Base-by-base conservation (phyloP, 1,140 invertebrate species). In the Drosophila lacteicornis region DNA sequence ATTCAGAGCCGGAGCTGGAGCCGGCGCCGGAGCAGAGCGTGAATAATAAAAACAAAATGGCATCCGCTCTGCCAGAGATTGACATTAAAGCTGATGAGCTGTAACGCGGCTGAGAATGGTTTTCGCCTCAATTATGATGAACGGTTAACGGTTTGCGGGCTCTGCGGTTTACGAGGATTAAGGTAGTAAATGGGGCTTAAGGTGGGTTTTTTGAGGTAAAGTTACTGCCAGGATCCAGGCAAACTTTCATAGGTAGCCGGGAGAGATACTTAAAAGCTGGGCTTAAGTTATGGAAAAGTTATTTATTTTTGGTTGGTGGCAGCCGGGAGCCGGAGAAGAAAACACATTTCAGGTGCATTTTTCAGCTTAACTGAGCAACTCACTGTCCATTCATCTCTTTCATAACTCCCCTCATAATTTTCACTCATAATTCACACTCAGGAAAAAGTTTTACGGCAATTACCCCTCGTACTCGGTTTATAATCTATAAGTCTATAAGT, bases 41-140 rank as follows among this genome's bases (percentile, higher is more conserved):
- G 36, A 56, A 55, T 62, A 49, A 50, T 58, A 38, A 65, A 76
- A 79, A 79, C 57, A 74, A 79, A 80, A 80, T 80, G 77, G 61
- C 61, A 36, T 58, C 50, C 38, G 47, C 25, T 46, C 42, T 59
- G 19, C 53, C 19, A 40, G 53, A 56, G 53, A 40, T 56, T 56
- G 53, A 56, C 53, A 56, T 56, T 40, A 56, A 56, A 56, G 53
- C 53, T 56, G 53, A 56, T 56, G 53, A 56, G 36, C 59, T 38
- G 15, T n/a, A 51, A 50, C 58, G 43, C 53, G 53, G 53, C 53
- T 13, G 27, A 17, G 17, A 56, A 56, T 40, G 53, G 19, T 40
- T 56, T 56, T 56, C 30, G 17, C 19, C 58, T 36, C 47, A 61
- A 61, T 56, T 55, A 56, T 61, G 59, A 61, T 61, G 47, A 61